Evolutionary conservation across 2,888 invertebrate species (phyloP), one percentile per base, ranked within the genome.

Genomic region (Stenodera caucasica): DNA sequence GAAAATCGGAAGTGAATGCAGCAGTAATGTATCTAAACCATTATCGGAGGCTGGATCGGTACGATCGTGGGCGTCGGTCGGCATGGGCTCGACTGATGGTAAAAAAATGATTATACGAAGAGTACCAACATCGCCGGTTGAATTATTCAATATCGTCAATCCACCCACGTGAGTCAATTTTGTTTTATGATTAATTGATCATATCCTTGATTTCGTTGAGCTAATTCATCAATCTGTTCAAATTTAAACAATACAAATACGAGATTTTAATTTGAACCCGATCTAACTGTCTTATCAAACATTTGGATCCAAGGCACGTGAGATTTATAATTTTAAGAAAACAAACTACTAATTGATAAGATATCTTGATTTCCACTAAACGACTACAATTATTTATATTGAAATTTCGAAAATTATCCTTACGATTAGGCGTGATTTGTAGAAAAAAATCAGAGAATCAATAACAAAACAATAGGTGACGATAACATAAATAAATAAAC

Each of bases 61-160:
- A 66, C 84, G 90, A 66, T 92, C 92, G 51, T 85, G 92, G 72
- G 91, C 92, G 58, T 92, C 92, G 54, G 91, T 93, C 70, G 92
- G 92, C 54, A 90, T 94, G 87, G 94, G 94, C 32, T 93, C 92
- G 65, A 93, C 93, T 45, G 93, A 94, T 81, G 94, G 94, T 51
- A 86, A 90, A 72, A 91, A 90, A 82, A 86, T 94, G 85, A 91
- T 92, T 72, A 91, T 93, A 72, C 84, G 90, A 73, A 85, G 91
- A 75, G 91, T 93, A 70, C 93, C 93, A 59, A 91, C 91, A 55
- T 91, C 93, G 69, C 92, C 93, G 60, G 89, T 90, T 69, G 93
- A 93, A 82, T 84, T 94, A 70, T 90, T 93, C 78, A 92, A 90
- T 82, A 88, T 93, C 81, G 90, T 91, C 69, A 90, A 90, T 83